Evolutionary conservation across 1,140 invertebrate genomes (phyloP).

Genomic region (Brachionus rotundiformis): DNA sequence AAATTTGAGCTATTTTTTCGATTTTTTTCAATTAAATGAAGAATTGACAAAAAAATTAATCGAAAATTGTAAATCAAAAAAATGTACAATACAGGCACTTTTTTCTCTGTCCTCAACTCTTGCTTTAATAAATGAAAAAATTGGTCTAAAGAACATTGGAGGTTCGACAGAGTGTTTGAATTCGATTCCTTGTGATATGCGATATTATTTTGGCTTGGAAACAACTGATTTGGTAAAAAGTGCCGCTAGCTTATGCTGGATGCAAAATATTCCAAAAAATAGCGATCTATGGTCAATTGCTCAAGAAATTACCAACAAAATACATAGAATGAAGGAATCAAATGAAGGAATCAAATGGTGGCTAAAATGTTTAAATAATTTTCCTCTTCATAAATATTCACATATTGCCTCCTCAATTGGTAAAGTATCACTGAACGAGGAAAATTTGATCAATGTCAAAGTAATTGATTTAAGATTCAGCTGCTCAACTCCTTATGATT

Average conservation of each 20-base stretch:
- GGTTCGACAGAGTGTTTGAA: neutral
- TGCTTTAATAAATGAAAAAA: slow-evolving; percentile 17
- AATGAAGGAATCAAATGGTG: slow-evolving; percentile 25
- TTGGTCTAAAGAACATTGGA: neutral
- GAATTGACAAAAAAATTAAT: neutral
- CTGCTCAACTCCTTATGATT: neutral
- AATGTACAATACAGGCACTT: slow-evolving; percentile 16
- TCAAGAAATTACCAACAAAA: neutral
- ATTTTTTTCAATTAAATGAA: slow-evolving; percentile 32
- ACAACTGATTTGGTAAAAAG: neutral
- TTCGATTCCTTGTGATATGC: slow-evolving; percentile 21
- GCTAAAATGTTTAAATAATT: slow-evolving; percentile 19
- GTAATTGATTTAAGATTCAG: neutral
- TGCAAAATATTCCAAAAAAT: neutral
- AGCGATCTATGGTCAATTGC: neutral
- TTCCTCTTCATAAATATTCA: neutral
- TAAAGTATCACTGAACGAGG: neutral
- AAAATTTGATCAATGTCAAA: neutral
- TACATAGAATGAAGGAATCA: neutral
- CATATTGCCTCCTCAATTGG: neutral
- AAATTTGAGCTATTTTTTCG: slow-evolving; percentile 32
- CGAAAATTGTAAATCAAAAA: slow-evolving; percentile 26
- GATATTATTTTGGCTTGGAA: neutral
- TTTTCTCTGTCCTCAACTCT: neutral
- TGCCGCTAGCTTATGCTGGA: neutral